Evolutionary conservation across 1,140 invertebrate genomes (phyloP).

Genomic region (Rhyacophila brunnea): DNA sequence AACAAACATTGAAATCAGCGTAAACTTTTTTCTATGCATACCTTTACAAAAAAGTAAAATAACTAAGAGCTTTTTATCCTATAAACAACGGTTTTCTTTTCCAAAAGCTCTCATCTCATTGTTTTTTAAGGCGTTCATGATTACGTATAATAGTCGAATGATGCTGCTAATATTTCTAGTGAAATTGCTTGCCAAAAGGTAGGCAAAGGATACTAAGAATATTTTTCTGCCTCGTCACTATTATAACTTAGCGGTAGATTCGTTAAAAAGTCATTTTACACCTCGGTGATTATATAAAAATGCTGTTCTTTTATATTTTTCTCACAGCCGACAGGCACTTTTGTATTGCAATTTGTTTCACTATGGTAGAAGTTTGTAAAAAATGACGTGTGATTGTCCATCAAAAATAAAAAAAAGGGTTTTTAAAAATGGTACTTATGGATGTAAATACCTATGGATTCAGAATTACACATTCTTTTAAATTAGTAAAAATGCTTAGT

Average conservation of each 20-base stretch:
- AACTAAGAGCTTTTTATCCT: background rate
- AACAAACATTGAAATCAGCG: conserved; percentile 32
- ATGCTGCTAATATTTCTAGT: conserved; percentile 2
- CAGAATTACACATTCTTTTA: too few species aligned
- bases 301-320: conserved; percentile 7
- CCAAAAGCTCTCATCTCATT: background rate
- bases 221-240: conserved; percentile 21
- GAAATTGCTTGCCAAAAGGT: conserved; percentile 2
- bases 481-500: too few species aligned
- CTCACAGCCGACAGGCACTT: conserved; percentile 1
- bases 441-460: too few species aligned
- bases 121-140: conserved; percentile 6
- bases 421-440: too few species aligned
- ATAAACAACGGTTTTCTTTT: conserved; percentile 10
- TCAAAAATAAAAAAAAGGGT: too few species aligned
- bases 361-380: background rate
- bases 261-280: conserved; percentile 21
- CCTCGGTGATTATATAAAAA: conserved; percentile 19
- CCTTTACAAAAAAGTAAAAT: background rate
- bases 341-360: conserved; percentile 23
- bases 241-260: conserved; percentile 3
- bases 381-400: too few species aligned
- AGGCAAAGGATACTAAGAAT: background rate
- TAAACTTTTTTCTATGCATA: conserved; percentile 1
- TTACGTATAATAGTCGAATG: conserved; percentile 10